Conservation (phyloP, 2,113 vertebrate genomes). For the Saccopteryx leptura region DNA sequence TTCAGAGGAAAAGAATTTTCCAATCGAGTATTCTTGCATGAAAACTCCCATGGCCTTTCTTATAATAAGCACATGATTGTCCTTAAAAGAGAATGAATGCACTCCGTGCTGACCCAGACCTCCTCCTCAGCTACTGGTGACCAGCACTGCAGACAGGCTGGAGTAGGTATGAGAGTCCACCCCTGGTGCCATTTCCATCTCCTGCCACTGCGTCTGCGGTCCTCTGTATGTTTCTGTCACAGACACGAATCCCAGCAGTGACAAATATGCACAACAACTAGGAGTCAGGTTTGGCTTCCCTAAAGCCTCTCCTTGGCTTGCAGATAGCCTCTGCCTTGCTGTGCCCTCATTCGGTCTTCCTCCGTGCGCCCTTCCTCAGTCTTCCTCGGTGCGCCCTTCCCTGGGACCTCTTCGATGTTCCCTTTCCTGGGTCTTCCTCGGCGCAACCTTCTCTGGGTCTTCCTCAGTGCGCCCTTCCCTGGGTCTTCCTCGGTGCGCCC, state of each 20-base stretch:
- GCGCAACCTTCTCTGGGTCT: no score
- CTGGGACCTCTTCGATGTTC: no score
- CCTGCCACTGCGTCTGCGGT: fast-evolving
- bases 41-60: neutral
- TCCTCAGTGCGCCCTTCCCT: no score
- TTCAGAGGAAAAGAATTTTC: neutral
- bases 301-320: neutral
- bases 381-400: no score
- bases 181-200: fast-evolving
- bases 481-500: no score
- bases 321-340: neutral
- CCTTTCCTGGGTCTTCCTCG: no score
- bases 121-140: fast-evolving
- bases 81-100: neutral
- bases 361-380: no score
- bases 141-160: neutral
- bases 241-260: neutral
- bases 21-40: neutral
- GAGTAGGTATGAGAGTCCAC: fast-evolving
- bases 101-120: fast-evolving
- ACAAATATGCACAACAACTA: no score
- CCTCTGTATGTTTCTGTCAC: fast-evolving
- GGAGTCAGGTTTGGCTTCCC: neutral
- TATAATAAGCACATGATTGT: neutral
- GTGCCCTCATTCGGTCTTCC: neutral